phyloP scores from a whole-genome alignment of 1,140 invertebrate genomes.

The Acromyrmex heyeri region DNA sequence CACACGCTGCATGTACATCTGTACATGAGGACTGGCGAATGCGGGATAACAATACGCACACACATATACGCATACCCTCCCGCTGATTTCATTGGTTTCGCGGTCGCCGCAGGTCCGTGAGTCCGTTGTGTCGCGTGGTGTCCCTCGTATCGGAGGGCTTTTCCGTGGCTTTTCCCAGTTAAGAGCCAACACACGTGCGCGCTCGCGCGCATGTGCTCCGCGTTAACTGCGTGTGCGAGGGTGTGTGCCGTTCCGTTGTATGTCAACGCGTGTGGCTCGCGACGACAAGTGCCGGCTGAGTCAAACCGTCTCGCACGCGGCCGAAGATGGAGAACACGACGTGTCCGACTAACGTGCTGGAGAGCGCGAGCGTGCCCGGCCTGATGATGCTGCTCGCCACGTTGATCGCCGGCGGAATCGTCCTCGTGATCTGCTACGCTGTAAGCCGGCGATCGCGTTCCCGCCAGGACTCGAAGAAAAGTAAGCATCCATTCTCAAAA shows the following conservation, averaged over 20 bases:
- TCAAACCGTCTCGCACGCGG: constrained; percentile 1
- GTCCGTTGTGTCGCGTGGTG: too few relatives aligned
- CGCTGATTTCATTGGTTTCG: too few relatives aligned
- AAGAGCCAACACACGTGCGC: too few relatives aligned
- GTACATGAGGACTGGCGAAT: neutral
- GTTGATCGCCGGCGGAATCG: constrained; percentile 61
- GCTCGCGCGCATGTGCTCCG: neutral
- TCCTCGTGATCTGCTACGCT: constrained; percentile 58
- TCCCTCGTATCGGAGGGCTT: too few relatives aligned
- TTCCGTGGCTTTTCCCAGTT: too few relatives aligned
- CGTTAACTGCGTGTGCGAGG: neutral
- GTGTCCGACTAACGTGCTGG: constrained; percentile 38
- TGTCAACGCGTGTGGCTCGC: constrained; percentile 36
- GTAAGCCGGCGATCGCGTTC: constrained; percentile 47
- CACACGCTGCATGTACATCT: neutral
- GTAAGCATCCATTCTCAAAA: constrained; percentile 59
- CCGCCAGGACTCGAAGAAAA: constrained; percentile 62
- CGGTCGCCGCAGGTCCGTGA: too few relatives aligned
- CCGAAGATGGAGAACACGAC: constrained; percentile 69
- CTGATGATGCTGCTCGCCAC: constrained; percentile 48
- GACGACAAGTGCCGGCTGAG: constrained; percentile 3
- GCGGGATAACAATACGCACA: neutral
- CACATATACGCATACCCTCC: neutral
- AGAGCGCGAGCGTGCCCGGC: constrained; percentile 16
- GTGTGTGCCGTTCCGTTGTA: constrained; percentile 20